Base-by-base conservation (phyloP, 2,888 invertebrate genomes). In the Pammene aurita region DNA sequence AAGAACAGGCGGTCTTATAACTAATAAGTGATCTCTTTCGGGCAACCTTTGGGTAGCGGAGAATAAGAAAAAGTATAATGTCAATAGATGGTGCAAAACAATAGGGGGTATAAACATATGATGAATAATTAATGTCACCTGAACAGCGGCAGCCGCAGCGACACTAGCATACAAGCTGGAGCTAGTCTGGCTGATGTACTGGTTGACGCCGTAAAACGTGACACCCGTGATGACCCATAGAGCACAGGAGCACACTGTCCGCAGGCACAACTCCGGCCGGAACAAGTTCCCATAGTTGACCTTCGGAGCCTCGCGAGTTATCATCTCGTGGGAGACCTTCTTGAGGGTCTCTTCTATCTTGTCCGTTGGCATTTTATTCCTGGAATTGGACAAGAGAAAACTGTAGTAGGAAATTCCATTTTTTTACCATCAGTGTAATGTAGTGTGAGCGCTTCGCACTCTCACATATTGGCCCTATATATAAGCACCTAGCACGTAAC, bases 221-320 rank as follows among this genome's bases (percentile, higher is more conserved):
- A 97, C 93, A 0, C 97, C 97, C 11, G 96, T 94, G 5, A 96
- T 95, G n/a, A 96, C 89, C 98, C 97, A 97, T 77, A 95, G 94
- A 75, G 94, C 93, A 75, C 94, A 94, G 80, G 96, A 95, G 75
- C 94, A 94, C 0, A 94, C 73, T 0, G 96, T 96, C 80, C 95
- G 95, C 50, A 92, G 74, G 50, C 95, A 84, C 82, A 96, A 89
- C 62, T 94, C 93, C 0, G 94, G 94, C 18, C 94, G 91, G 75
- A 96, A 93, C 48, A 97, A 87, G 78, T 96, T 95, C 0, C 93
- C 7, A 62, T 96, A 85, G 71, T 93, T 94, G 7, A 93, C 93
- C 62, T 93, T 89, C 1, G 88, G 74, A 0, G 80, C 77, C 0
- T 82, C 74, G 0, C 75, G 76, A 0, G 80, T 73, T 13, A 75